Conservation (phyloP, 1,140 invertebrate genomes). For the Hylaeus volcanicus region DNA sequence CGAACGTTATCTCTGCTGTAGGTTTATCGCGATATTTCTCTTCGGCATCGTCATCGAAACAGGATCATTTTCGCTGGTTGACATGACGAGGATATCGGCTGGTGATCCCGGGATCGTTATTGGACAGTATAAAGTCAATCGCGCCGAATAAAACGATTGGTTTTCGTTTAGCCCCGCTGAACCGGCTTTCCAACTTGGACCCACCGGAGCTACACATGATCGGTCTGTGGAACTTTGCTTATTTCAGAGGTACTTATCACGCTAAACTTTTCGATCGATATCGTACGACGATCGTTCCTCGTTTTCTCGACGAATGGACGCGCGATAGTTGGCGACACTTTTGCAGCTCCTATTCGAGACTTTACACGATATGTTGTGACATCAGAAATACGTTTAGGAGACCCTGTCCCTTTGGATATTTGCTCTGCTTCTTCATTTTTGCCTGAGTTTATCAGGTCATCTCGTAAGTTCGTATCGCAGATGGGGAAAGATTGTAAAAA, state of each 20-base stretch:
- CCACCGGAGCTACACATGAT: conserved; percentile 28
- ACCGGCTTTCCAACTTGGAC: conserved; percentile 13
- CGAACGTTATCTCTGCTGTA: conserved; percentile 46
- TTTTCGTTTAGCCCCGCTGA: conserved; percentile 31
- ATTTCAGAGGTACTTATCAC: conserved; percentile 43
- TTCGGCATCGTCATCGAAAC: conserved; percentile 42
- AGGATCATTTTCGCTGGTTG: conserved; percentile 46
- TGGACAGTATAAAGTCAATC: conserved; percentile 39
- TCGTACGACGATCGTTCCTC: neutral
- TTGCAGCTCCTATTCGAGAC: no score
- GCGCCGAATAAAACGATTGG: conserved; percentile 34
- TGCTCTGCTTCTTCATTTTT: no score
- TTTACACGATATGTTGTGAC: no score
- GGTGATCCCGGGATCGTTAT: conserved; percentile 44
- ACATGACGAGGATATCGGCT: conserved; percentile 46
- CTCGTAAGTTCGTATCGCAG: no score
- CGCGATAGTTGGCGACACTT: no score
- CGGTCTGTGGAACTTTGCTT: conserved; percentile 49
- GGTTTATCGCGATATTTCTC: conserved; percentile 50
- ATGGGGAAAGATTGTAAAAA: no score
- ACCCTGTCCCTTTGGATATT: no score
- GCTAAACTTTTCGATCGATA: conserved; percentile 20
- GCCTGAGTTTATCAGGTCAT: no score
- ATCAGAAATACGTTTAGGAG: no score
- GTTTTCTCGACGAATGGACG: neutral